Evolutionary conservation across 1,140 invertebrate species (phyloP).

Genomic region (Himalopsyche phryganea): DNA sequence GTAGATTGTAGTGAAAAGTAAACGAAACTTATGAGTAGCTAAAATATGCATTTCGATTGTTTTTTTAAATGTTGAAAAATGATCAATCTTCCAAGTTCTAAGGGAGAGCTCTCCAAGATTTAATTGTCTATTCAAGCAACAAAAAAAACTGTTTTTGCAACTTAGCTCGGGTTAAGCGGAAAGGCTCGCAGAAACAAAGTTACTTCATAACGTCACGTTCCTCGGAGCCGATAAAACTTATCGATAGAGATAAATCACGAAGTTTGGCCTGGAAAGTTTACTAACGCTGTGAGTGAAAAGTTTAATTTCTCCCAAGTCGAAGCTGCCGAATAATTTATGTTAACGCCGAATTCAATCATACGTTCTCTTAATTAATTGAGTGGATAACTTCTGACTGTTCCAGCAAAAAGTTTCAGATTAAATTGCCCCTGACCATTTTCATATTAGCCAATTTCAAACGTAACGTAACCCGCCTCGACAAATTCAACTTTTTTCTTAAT

Average conservation of each 20-base stretch:
- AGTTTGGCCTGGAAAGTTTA: slow-evolving; percentile 16
- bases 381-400: neutral
- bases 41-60: too few species aligned
- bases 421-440: too few species aligned
- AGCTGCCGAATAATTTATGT: slow-evolving; percentile 18
- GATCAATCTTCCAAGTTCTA: too few species aligned
- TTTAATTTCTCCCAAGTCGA: slow-evolving; percentile 19
- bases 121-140: neutral
- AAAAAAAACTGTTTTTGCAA: too few species aligned
- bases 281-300: slow-evolving; percentile 26
- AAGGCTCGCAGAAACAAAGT: slow-evolving; percentile 13
- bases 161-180: too few species aligned
- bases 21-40: too few species aligned
- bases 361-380: slow-evolving; percentile 9
- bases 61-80: too few species aligned
- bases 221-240: slow-evolving; percentile 17
- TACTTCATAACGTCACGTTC: slow-evolving; percentile 1
- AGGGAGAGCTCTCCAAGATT: neutral
- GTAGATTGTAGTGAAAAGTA: too few species aligned
- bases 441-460: too few species aligned
- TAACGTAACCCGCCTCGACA: too few species aligned
- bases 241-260: slow-evolving; percentile 24
- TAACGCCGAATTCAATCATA: slow-evolving; percentile 24
- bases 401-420: too few species aligned
- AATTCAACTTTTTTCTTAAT: too few species aligned